Percentiles rank a stretch among this genome's conserved stretches.
Evolutionary conservation across 2,797 vertebrate genomes (phyloP).

Genomic region (Eospalax fontanierii): DNA sequence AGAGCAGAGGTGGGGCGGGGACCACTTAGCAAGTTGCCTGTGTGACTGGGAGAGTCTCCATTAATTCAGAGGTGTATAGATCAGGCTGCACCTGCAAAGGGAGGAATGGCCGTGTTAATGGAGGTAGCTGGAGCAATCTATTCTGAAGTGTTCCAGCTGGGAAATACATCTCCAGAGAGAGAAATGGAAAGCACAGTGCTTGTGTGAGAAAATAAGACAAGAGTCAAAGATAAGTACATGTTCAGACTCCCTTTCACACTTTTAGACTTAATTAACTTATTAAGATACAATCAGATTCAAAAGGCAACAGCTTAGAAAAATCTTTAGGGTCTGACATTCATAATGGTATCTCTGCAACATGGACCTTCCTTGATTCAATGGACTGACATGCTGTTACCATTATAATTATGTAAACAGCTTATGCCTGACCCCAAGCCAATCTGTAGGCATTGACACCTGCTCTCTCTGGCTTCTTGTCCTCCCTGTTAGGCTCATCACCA

Average conservation of each 20-base stretch:
- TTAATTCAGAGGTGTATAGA: slow-evolving; percentile 1
- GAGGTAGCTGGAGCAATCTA: slow-evolving; percentile 63
- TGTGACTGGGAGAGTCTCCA: slow-evolving; percentile 12
- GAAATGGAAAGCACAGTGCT: slow-evolving; percentile 20
- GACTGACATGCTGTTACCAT: neutral
- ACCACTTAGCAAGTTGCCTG: slow-evolving; percentile 10
- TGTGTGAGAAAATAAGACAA: slow-evolving; percentile 67
- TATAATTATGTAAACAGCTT: neutral
- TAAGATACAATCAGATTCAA: slow-evolving; percentile 68
- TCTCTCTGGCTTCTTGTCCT: neutral
- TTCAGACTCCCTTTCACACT: slow-evolving; percentile 72
- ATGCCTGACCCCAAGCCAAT: neutral
- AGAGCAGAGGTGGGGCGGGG: neutral
- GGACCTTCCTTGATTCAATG: neutral
- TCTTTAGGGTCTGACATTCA: slow-evolving; percentile 25
- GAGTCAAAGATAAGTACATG: slow-evolving; percentile 55
- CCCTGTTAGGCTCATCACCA: neutral
- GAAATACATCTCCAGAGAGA: slow-evolving; percentile 63
- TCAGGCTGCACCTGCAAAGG: neutral
- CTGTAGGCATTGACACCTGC: neutral
- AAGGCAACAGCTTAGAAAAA: slow-evolving; percentile 70
- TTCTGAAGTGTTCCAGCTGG: slow-evolving; percentile 59
- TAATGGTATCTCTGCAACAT: neutral
- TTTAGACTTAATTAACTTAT: slow-evolving; percentile 79
- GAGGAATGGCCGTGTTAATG: neutral